Conservation (phyloP, 2,113 vertebrate genomes). For the Falco punctatus region DNA sequence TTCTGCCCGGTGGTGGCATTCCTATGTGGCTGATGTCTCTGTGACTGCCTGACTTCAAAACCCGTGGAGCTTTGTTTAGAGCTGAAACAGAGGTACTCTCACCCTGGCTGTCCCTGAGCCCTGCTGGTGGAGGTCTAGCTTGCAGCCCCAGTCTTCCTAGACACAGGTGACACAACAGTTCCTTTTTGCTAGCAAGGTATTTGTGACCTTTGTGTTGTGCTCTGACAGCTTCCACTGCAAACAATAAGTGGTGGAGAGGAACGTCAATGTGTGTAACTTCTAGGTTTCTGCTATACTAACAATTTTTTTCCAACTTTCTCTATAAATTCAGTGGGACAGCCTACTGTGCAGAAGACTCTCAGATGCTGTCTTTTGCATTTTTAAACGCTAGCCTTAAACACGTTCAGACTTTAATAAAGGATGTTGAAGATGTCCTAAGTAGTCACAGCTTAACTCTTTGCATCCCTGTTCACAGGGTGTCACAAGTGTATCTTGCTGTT, state of each 20-base stretch:
- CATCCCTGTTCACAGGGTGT: constrained; percentile 75
- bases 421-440: not conserved
- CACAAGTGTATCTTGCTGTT: constrained; percentile 92
- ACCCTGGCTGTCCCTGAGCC: not conserved
- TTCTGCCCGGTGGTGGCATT: not conserved
- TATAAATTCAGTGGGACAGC: not conserved
- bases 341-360: not conserved
- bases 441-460: not conserved
- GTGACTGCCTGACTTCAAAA: not conserved
- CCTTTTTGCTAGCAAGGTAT: not conserved
- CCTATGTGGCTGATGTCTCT: not conserved
- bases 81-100: not conserved
- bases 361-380: not conserved
- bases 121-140: not conserved
- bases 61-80: not conserved
- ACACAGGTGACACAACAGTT: not conserved
- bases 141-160: not conserved
- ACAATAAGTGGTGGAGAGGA: not conserved
- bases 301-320: not conserved
- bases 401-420: not conserved
- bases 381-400: not conserved
- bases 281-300: not conserved
- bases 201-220: not conserved
- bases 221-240: not conserved
- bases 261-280: not conserved